Evolutionary conservation across 2,888 invertebrate species (phyloP).

Genomic region (Patella caerulea): DNA sequence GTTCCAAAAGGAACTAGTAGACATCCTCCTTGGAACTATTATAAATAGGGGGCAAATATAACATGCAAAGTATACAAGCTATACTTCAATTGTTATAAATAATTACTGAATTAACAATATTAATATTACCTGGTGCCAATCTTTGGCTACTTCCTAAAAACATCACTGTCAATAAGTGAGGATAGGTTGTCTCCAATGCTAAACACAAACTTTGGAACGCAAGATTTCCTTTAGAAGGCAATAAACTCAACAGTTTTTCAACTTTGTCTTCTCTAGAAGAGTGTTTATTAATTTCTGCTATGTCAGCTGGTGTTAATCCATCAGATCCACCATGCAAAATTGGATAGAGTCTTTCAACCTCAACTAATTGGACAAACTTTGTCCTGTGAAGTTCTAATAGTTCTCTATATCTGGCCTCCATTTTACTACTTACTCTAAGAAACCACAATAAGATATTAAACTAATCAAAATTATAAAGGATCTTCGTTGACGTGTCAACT

Average conservation of each 20-base stretch:
- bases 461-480: not conserved
- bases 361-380: slow-evolving; percentile 51
- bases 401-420: slow-evolving; percentile 59
- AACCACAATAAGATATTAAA: not conserved
- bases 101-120: slow-evolving; percentile 20
- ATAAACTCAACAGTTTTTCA: slow-evolving; percentile 57
- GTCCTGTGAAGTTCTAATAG: slow-evolving; percentile 54
- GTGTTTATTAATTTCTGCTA: slow-evolving; percentile 53
- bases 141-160: slow-evolving; percentile 48
- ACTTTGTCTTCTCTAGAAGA: slow-evolving; percentile 50
- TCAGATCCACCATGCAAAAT: slow-evolving; percentile 52
- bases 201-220: slow-evolving; percentile 55
- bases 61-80: too few relatives aligned
- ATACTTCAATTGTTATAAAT: slow-evolving; percentile 4
- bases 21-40: too few relatives aligned
- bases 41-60: too few relatives aligned
- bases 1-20: too few relatives aligned
- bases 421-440: slow-evolving; percentile 22
- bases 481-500: not conserved
- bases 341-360: slow-evolving; percentile 52
- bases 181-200: slow-evolving; percentile 57
- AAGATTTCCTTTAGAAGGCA: slow-evolving; percentile 51
- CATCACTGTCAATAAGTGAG: slow-evolving; percentile 60
- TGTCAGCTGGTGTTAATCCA: slow-evolving; percentile 48
- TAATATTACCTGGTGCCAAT: slow-evolving; percentile 30